These are phyloP conservation scores for Drosophila ezoana DNA, from an alignment of 2,888 invertebrate genomes.

Conservation along the genomic window DNA sequence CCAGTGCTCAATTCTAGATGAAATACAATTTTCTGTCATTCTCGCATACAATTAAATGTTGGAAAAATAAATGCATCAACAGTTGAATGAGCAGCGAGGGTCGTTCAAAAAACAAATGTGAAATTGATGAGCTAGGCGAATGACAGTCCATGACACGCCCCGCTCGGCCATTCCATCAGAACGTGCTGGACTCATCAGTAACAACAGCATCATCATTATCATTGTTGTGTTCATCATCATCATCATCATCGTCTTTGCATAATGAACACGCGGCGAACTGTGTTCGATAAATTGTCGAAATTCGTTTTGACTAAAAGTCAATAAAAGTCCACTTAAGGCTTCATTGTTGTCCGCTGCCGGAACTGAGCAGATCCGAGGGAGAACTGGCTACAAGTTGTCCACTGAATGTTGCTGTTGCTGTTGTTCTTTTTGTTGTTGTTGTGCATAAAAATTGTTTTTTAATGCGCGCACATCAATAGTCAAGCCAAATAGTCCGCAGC, in stretches of 20 bases:
- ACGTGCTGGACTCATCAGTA: conserved; percentile 43
- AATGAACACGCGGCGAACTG: conserved; percentile 74
- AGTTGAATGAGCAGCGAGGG: conserved; percentile 57
- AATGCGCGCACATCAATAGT: conserved; percentile 79
- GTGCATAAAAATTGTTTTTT: conserved; percentile 78
- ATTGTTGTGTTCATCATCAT: conserved; percentile 10
- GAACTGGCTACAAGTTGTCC: conserved; percentile 39
- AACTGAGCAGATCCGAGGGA: conserved; percentile 18
- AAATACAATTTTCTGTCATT: conserved; percentile 1
- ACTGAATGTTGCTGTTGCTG: conserved; percentile 31
- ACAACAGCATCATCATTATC: conserved; percentile 21
- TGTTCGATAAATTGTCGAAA: conserved; percentile 79
- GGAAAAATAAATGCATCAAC: conserved; percentile 64
- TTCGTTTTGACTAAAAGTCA: conserved; percentile 80
- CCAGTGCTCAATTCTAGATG: neutral
- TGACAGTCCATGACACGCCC: conserved; percentile 59
- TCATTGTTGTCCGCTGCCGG: conserved; percentile 68
- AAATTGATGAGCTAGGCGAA: conserved; percentile 78
- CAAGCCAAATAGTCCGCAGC: conserved; percentile 78
- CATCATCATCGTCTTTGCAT: conserved; percentile 52
- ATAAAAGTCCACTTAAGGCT: conserved; percentile 80
- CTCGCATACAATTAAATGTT: conserved; percentile 33
- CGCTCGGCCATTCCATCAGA: conserved; percentile 15
- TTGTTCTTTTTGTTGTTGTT: conserved; percentile 41
- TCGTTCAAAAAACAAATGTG: conserved; percentile 72